Evolutionary conservation across 2,888 invertebrate genomes (phyloP), one percentile per base, ranked within the genome.

Genomic region (Rhimphoctona megacephalus): DNA sequence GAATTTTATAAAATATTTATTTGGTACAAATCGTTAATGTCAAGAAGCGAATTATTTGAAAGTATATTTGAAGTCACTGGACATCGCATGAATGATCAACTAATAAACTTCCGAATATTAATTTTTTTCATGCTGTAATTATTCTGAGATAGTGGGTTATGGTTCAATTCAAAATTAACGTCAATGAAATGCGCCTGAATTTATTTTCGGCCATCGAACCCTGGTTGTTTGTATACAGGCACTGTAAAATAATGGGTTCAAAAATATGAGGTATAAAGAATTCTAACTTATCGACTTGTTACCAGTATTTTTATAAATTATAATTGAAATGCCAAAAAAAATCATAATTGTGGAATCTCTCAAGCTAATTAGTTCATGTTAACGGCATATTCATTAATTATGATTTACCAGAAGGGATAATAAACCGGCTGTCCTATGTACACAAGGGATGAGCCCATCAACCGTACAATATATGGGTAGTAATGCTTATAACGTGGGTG

Each of bases 371-470:
- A 57, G 14, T 77, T 52, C 36, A 17, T 19, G 46, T 61, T 70
- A 80, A 39, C 11, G 61, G 64, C 25, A 66, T 52, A 78, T 81
- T 54, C 77, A 81, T 85, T 85, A 78, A 81, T 85, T 57, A 73
- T 22, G 72, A 85, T 85, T 78, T 73, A 73, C 66, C 57, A 61
- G 64, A 83, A 79, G 76, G 69, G 36, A 77, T 57, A 83, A 83
- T 83, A 57, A 81, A 84, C 81, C 81, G 66, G 79, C 30, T 70
- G 17, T 22, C 77, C 76, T 89, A 88, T 89, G 88, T 89, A 88
- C 88, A 88, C 90, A 89, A 90, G 89, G 90, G 90, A 89, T 87
- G 83, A 89, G 52, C 78, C 78, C 25, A 19, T 70, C 54, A 72
- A 43, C 36, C 61, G 43, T 49, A 46, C 19, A 36, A 33, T 64